Base-by-base conservation (phyloP, 2,113 vertebrate genomes). In the Lucifuga dentata region DNA sequence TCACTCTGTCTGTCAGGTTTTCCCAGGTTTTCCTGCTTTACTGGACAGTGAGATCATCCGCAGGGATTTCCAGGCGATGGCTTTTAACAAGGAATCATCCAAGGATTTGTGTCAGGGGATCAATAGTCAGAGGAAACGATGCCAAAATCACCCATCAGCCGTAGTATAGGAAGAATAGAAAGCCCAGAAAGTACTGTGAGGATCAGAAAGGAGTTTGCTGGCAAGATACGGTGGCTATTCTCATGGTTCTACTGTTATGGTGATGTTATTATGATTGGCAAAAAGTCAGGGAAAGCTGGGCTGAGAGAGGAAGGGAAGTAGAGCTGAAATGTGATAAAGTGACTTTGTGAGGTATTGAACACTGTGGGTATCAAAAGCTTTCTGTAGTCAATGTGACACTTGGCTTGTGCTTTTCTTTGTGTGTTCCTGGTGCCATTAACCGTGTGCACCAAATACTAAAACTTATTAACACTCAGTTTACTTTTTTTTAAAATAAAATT, bases 391-490 rank as follows among this genome's bases (percentile, higher is more conserved):
- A 52, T 64, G 67, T n/a, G n/a, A n/a, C n/a, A n/a, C n/a, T n/a
- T n/a, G n/a, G n/a, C n/a, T n/a, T n/a, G n/a, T n/a, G 78, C 77
- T 80, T 79, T 78, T 84, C 81, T 84, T 77, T 82, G 69, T 79
- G 77, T 73, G 78, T 65, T 70, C 21, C 21, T n/a, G n/a, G n/a
- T n/a, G n/a, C 8, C 61, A 76, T 83, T 83, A 83, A 89, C n/a
- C n/a, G n/a, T n/a, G 48, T 39, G 19, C 9, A n/a, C 32, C 36
- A 50, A 64, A 58, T 29, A 23, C 20, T 9, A 8, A 43, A 20
- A 16, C 65, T 53, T 32, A n/a, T n/a, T n/a, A n/a, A n/a, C n/a
- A n/a, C n/a, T n/a, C n/a, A n/a, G n/a, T n/a, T n/a, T n/a, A n/a
- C n/a, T n/a, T n/a, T n/a, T n/a, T n/a, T n/a, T n/a, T n/a, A n/a